These are phyloP conservation scores for Anableps anableps DNA, from an alignment of 2,797 vertebrate species.

Conservation along the genomic window DNA sequence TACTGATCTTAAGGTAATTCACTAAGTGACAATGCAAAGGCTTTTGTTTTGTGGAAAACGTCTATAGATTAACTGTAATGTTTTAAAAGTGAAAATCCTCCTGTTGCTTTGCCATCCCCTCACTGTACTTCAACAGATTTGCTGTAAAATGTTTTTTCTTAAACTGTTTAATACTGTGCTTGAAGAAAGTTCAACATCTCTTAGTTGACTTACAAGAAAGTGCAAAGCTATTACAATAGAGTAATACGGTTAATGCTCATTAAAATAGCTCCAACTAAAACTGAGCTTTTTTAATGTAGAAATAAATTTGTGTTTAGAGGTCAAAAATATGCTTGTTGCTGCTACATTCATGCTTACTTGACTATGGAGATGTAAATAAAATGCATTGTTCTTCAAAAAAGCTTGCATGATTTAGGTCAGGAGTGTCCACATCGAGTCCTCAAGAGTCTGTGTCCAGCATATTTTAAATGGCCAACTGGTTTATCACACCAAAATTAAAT, in stretches of 20 bases:
- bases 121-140: not conserved
- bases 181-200: not conserved
- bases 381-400: too few species aligned
- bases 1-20: not conserved
- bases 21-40: not conserved
- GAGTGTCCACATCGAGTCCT: not conserved
- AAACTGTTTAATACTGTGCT: not conserved
- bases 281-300: not conserved
- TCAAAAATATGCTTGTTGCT: not conserved
- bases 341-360: not conserved
- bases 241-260: not conserved
- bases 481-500: too few species aligned
- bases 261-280: not conserved
- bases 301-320: not conserved
- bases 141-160: not conserved
- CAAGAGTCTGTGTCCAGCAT: not conserved
- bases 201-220: not conserved
- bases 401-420: not conserved
- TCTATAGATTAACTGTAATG: not conserved
- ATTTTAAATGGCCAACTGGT: not conserved
- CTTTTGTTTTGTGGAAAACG: not conserved
- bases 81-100: not conserved
- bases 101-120: not conserved
- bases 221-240: not conserved
- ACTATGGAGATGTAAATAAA: not conserved